Base-by-base conservation (phyloP, 2,113 vertebrate species). In the Paralichthys olivaceus region DNA sequence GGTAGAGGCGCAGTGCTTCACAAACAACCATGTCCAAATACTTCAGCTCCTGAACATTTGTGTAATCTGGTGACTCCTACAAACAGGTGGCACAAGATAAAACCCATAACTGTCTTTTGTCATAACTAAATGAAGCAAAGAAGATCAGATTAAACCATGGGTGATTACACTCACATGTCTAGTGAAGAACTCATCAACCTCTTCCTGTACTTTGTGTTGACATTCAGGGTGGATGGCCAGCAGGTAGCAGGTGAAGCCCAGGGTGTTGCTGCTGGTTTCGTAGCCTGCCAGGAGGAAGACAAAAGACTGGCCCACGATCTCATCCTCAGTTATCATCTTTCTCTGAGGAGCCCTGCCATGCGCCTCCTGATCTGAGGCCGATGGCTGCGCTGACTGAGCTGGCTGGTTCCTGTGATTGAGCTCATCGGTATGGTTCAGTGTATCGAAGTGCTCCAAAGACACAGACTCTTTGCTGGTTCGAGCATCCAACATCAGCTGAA, bases 11-110 rank as follows among this genome's bases (percentile, higher is more conserved):
- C 76, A 99, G 70, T 0, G 96, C 91, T 88, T 99, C 98, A 34
- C 93, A 93, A 15, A 98, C 91, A 77, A 98, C 97, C 97, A 98
- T 96, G 77, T 98, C 97, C 91, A 99, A 89, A 75, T 99, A 99
- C 77, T 95, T 95, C 72, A 99, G 94, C 69, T 97, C 94, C 83
- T 96, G 95, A 0, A 98, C 86, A 43, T 95, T 96, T 87, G 84
- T 72, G 82, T 95, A 96, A 89, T 96, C 93, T 7, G 94, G 93
- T 1, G 88, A 88, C 3, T 82, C 85, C 97, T 99, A 62, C 70
- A 93, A 47, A 28, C 69, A 76, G 22, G 28, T 4, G 14, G 23
- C 17, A 58, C 2, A 4, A 34, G 2, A 53, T 54, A 54, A 40
- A 51, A 28, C 40, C 56, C 3, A 22, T 14, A 25, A 63, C 12